A percentile compares a stretch with the other conserved stretches of the same genome.
Conservation (phyloP, 1,140 invertebrate species). For the Akabosia matsudoensis region DNA sequence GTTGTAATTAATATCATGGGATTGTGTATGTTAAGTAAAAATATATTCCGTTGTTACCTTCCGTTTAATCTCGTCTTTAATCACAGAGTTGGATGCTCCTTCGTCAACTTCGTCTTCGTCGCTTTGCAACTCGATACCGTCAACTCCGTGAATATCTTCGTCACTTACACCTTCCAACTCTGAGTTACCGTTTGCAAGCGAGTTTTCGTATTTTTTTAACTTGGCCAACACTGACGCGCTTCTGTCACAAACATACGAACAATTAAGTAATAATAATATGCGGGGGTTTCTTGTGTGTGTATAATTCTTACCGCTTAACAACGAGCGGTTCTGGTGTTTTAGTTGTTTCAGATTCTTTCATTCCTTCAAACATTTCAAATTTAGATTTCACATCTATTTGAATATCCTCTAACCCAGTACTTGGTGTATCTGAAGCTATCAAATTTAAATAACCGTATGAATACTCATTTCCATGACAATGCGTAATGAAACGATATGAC, state of each 20-base stretch:
- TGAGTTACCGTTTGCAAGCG: constrained; percentile 54
- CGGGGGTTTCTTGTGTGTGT: no score
- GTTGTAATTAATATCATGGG: constrained; percentile 3
- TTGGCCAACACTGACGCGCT: constrained; percentile 31
- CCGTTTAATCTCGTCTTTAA: constrained; percentile 38
- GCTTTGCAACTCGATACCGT: constrained; percentile 7
- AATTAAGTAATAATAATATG: not conserved
- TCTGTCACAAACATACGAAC: not conserved
- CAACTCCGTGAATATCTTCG: constrained; percentile 10
- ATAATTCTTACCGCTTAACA: not conserved
- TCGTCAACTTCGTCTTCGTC: constrained; percentile 56
- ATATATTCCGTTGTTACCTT: not conserved
- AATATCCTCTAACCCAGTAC: constrained; percentile 78
- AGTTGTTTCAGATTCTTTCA: constrained; percentile 20
- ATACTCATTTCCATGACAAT: no score
- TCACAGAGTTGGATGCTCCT: constrained; percentile 47
- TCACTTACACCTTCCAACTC: constrained; percentile 50
- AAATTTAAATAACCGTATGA: constrained; percentile 43
- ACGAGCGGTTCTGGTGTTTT: not conserved
- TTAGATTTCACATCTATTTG: constrained; percentile 78
- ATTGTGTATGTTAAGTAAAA: no score
- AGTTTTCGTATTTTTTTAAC: constrained; percentile 50
- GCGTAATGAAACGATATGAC: no score
- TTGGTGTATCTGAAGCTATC: constrained; percentile 80
- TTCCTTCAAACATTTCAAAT: constrained; percentile 79